Base-by-base conservation (phyloP, 2,888 invertebrate genomes). In the Ashinkailepas kermadecensis region DNA sequence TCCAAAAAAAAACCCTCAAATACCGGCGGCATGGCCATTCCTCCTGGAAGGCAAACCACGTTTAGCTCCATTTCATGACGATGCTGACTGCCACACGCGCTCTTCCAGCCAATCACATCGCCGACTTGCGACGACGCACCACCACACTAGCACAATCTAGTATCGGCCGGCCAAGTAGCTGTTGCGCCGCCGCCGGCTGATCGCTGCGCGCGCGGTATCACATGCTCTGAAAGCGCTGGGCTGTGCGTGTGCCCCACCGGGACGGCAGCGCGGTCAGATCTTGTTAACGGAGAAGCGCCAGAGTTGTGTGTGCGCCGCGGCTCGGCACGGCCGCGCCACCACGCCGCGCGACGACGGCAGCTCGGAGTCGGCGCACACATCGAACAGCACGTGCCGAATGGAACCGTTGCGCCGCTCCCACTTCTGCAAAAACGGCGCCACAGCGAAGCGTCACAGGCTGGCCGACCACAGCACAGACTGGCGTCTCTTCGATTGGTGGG, bases 221-320 rank as follows among this genome's bases (percentile, higher is more conserved):
- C 67, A 67, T 12, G 67, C 67, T 67, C 25, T 67, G 67, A 67
- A 67, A 67, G 67, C n/a, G 67, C 67, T 65, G n/a, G 65, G 79
- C 39, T 58, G 58, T 64, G 67, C 80, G 70, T 82, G 80, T 39
- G 39, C 39, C 39, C 2, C 39, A 39, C 67, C 54, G 74, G 59
- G 70, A 15, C 74, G 74, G 59, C 12, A 59, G 12, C 59, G 59
- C 12, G 12, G 10, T 74, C 74, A 74, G 74, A 74, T 74, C 74
- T 74, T 10, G 54, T 74, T 74, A 54, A 74, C 74, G 0, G 74
- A 13, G 74, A 74, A 74, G 74, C 74, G 74, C 74, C 74, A 74
- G 39, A 39, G 54, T 9, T 74, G 74, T 0, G 74, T 74, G 54
- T 39, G 74, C 9, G 54, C 54, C 15, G 4, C 54, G 8, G 54